Evolutionary conservation across 1,140 invertebrate genomes (phyloP).

Genomic region (Brachionus rubens): DNA sequence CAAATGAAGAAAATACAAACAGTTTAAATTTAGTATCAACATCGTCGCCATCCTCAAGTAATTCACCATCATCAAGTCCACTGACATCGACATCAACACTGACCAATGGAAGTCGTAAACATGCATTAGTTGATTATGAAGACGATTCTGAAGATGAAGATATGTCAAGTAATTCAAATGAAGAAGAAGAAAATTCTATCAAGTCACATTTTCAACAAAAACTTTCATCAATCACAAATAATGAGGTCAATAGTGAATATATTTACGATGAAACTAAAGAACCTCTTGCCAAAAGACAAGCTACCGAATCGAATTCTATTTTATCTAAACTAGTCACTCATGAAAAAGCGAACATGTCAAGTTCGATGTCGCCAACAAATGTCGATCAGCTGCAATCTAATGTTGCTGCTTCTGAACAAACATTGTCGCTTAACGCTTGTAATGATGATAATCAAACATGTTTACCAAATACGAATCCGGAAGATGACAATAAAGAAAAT

Average conservation of each 20-base stretch:
- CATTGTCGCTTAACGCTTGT: too few relatives aligned
- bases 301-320: background rate
- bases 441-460: too few relatives aligned
- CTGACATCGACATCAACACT: background rate
- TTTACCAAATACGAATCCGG: too few relatives aligned
- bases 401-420: too few relatives aligned
- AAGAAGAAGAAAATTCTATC: background rate
- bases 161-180: background rate
- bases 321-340: background rate
- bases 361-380: too few relatives aligned
- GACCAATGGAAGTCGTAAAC: background rate
- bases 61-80: background rate
- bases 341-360: too few relatives aligned
- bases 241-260: too few relatives aligned
- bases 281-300: background rate
- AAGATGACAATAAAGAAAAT: too few relatives aligned
- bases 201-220: too few relatives aligned
- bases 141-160: conserved; percentile 20
- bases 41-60: background rate
- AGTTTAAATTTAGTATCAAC: background rate
- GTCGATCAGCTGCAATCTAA: too few relatives aligned
- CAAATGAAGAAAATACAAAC: background rate
- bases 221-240: too few relatives aligned
- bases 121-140: conserved; percentile 31
- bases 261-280: background rate